A percentile compares a stretch with the other conserved stretches of the same genome.
These are phyloP conservation scores for Cichlasoma orientale DNA, from an alignment of 2,797 vertebrate species.

Conservation along the genomic window DNA sequence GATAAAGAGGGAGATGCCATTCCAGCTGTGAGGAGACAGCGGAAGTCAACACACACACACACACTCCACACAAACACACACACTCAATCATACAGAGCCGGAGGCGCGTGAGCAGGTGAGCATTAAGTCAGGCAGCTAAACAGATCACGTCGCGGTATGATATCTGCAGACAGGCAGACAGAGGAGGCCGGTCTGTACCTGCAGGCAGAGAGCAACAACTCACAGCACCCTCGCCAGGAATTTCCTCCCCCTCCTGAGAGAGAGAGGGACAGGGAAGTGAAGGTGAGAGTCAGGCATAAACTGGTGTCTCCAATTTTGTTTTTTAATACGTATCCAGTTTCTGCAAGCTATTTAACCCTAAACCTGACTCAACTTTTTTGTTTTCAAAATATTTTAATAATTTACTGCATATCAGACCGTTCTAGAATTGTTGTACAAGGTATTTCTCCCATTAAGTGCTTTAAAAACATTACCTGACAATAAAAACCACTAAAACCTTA, in stretches of 20 bases:
- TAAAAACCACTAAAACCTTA: not conserved
- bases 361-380: not conserved
- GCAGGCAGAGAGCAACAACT: slow-evolving; percentile 69
- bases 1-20: slow-evolving; percentile 62
- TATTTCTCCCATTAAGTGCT: not conserved
- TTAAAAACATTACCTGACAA: not conserved
- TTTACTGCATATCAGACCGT: not conserved
- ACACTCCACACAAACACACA: slow-evolving; percentile 28
- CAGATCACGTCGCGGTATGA: slow-evolving; percentile 72
- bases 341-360: not conserved
- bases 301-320: slow-evolving; percentile 19
- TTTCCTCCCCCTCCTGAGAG: slow-evolving; percentile 48
- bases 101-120: slow-evolving; percentile 72
- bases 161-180: slow-evolving; percentile 78
- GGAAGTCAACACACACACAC: slow-evolving; percentile 44
- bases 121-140: slow-evolving; percentile 76
- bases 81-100: slow-evolving; percentile 29
- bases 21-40: slow-evolving; percentile 69
- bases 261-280: not conserved
- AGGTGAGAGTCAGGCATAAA: slow-evolving; percentile 13
- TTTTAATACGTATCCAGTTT: not conserved
- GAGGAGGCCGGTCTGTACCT: slow-evolving; percentile 75
- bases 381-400: no score
- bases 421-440: not conserved
- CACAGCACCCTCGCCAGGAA: slow-evolving; percentile 66